Conservation (phyloP, 2,888 invertebrate genomes). For the Nemotelus pantherinus region DNA sequence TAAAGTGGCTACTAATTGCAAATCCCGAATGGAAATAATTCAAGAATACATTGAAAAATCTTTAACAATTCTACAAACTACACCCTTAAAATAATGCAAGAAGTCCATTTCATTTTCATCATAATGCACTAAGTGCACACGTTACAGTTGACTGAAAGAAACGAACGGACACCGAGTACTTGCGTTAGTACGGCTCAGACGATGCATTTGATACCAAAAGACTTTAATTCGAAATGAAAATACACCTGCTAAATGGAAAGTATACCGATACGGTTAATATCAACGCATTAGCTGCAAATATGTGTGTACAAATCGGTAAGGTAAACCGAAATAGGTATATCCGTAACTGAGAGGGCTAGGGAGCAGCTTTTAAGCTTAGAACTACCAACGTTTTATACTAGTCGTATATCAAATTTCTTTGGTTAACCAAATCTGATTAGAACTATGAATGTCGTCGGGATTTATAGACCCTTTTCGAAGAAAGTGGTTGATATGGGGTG, state of each 20-base stretch:
- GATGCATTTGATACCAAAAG: neutral
- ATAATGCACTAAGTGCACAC: slow-evolving; percentile 13
- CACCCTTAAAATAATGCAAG: slow-evolving; percentile 2
- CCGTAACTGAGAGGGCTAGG: neutral
- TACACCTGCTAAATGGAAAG: neutral
- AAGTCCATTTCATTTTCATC: neutral
- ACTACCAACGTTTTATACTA: neutral
- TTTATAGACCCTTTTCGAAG: no score
- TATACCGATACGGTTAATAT: slow-evolving; percentile 5
- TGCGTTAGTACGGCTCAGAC: neutral
- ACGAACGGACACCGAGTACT: neutral
- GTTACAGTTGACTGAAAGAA: slow-evolving; percentile 22
- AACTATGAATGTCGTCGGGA: neutral
- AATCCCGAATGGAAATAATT: neutral
- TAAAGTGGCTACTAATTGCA: neutral
- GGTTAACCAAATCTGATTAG: slow-evolving; percentile 6
- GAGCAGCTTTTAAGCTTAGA: slow-evolving; percentile 8
- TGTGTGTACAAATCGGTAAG: neutral
- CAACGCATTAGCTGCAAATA: slow-evolving; percentile 2
- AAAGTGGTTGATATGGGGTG: no score
- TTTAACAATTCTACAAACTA: neutral
- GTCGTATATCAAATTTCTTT: slow-evolving; percentile 2
- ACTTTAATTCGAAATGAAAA: slow-evolving; percentile 12
- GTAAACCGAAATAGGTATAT: neutral
- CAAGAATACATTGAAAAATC: no score